A percentile compares a stretch with the other conserved stretches of the same genome.
Conservation (phyloP, 2,888 invertebrate genomes). For the Cylloceria caligata region DNA sequence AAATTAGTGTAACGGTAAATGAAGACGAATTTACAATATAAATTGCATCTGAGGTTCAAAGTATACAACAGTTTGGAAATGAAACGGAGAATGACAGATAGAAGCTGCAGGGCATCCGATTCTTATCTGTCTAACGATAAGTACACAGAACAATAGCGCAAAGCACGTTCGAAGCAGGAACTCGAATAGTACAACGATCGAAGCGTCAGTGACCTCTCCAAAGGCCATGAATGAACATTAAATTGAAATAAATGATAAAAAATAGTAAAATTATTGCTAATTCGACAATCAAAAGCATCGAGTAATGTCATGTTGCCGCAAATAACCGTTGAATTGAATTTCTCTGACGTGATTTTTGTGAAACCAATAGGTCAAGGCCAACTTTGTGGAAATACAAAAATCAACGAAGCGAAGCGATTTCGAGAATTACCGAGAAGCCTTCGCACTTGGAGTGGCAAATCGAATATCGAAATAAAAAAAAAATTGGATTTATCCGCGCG, state of each 20-base stretch:
- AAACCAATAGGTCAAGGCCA: slow-evolving; percentile 74
- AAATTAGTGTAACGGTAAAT: neutral
- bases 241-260: slow-evolving; percentile 6
- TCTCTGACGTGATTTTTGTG: slow-evolving; percentile 73
- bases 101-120: neutral
- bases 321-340: slow-evolving; percentile 36
- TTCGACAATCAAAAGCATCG: neutral
- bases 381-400: slow-evolving; percentile 48
- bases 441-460: slow-evolving; percentile 20
- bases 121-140: neutral
- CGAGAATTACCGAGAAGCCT: slow-evolving; percentile 27
- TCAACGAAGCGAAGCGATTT: too few relatives aligned
- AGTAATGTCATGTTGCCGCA: too few relatives aligned
- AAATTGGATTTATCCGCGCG: too few relatives aligned
- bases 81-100: slow-evolving; percentile 50
- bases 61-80: neutral
- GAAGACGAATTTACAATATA: neutral
- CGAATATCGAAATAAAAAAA: neutral
- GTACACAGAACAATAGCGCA: neutral
- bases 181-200: neutral
- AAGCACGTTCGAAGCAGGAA: neutral
- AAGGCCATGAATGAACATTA: neutral
- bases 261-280: neutral
- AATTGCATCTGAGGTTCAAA: neutral
- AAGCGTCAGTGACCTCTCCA: neutral